A percentile compares a stretch with the other conserved stretches of the same genome.
Conservation (phyloP, 2,113 vertebrate genomes). For the Numenius arquata region DNA sequence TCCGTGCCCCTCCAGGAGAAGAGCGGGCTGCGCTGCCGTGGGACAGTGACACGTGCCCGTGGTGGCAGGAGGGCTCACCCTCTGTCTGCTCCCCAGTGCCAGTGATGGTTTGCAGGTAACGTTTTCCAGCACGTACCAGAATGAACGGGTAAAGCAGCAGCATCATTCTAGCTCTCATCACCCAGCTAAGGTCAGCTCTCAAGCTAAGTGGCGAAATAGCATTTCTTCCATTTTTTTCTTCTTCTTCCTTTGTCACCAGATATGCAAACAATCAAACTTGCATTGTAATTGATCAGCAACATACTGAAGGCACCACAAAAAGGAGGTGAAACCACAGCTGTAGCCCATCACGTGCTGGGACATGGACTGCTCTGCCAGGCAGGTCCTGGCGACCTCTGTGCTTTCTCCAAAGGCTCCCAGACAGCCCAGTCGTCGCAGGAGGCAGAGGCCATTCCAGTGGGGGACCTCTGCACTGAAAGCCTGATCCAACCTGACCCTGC, state of each 20-base stretch:
- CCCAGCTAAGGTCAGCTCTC: neutral
- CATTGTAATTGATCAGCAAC: neutral
- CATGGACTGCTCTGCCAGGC: neutral
- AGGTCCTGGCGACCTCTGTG: neutral
- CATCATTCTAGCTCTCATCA: neutral
- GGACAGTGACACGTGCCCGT: accelerated
- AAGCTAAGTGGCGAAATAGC: neutral
- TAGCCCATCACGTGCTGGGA: neutral
- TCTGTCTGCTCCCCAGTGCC: neutral
- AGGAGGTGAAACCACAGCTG: neutral
- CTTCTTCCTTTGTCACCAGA: neutral
- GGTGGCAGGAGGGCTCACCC: neutral
- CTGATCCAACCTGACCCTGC: neutral
- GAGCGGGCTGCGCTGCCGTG: neutral
- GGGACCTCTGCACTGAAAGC: neutral
- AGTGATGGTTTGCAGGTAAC: neutral
- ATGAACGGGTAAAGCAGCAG: neutral
- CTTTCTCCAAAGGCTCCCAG: neutral
- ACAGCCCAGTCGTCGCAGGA: neutral
- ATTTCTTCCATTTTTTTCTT: neutral
- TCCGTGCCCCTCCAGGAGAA: neutral
- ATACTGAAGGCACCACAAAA: neutral
- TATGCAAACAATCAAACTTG: neutral
- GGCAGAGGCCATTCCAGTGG: neutral
- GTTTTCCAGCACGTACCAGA: neutral